These are phyloP conservation scores for Mesembrinibis cayennensis DNA, from an alignment of 2,113 vertebrate species.

Conservation along the genomic window DNA sequence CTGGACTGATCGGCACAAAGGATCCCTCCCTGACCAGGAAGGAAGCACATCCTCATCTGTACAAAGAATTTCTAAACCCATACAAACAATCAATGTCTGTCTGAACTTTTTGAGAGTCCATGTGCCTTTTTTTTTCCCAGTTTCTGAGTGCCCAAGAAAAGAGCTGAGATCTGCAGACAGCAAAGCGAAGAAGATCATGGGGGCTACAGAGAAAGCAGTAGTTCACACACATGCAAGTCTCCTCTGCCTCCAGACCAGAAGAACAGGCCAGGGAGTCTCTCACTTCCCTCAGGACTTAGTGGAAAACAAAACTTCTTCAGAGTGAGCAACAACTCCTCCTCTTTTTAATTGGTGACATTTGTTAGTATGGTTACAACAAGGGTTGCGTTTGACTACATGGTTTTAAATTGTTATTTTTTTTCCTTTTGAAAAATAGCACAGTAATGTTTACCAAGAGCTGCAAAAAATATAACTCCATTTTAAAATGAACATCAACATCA, in stretches of 20 bases:
- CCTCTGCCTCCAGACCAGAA: neutral
- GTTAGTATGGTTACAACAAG: neutral
- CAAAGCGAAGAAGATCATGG: neutral
- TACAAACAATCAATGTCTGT: neutral
- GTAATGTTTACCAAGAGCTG: neutral
- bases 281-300: neutral
- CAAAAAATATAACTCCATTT: neutral
- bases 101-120: neutral
- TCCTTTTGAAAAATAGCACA: neutral
- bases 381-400: neutral
- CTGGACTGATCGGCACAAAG: neutral
- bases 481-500: neutral
- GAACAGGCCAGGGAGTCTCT: neutral
- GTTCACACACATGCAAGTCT: rapidly evolving
- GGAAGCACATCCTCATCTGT: neutral
- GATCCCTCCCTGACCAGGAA: neutral
- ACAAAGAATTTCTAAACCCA: neutral
- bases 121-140: neutral
- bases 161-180: neutral
- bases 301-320: neutral
- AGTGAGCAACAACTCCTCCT: neutral
- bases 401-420: neutral
- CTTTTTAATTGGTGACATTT: neutral
- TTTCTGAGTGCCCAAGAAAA: neutral
- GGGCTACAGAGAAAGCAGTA: neutral